Evolutionary conservation across 2,113 vertebrate genomes (phyloP).

Genomic region (Kryptolebias marmoratus): DNA sequence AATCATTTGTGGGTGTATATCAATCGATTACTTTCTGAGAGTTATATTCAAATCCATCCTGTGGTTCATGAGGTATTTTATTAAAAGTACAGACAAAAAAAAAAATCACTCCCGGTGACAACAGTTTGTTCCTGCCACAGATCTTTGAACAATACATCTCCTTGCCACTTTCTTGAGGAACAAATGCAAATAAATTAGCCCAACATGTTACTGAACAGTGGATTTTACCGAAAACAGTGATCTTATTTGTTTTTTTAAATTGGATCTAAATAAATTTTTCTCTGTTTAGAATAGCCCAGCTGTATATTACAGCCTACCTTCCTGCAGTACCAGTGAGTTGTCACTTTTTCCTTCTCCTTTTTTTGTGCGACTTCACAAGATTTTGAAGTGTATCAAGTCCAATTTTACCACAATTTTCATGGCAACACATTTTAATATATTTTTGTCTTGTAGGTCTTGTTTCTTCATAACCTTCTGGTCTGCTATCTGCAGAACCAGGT

Average conservation of each 20-base stretch:
- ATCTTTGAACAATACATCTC: not conserved
- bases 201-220: not conserved
- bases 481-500: slow-evolving; percentile 92
- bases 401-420: not conserved
- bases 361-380: not conserved
- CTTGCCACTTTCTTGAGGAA: not conserved
- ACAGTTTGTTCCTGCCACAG: not conserved
- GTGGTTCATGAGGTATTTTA: too few relatives aligned
- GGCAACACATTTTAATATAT: not conserved
- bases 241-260: not conserved
- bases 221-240: not conserved
- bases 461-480: slow-evolving; percentile 85
- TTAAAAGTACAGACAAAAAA: too few relatives aligned
- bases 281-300: slow-evolving; percentile 86
- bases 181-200: not conserved
- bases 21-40: too few relatives aligned
- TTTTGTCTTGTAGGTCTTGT: slow-evolving; percentile 80
- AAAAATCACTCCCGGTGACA: not conserved
- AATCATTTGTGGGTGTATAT: too few relatives aligned
- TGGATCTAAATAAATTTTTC: slow-evolving; percentile 10
- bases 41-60: too few relatives aligned
- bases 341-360: slow-evolving; percentile 7
- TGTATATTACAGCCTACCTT: slow-evolving; percentile 88
- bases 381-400: not conserved
- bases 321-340: slow-evolving; percentile 92